Base-by-base conservation (phyloP, 2,113 vertebrate genomes). In the Opisthocomus hoazin region DNA sequence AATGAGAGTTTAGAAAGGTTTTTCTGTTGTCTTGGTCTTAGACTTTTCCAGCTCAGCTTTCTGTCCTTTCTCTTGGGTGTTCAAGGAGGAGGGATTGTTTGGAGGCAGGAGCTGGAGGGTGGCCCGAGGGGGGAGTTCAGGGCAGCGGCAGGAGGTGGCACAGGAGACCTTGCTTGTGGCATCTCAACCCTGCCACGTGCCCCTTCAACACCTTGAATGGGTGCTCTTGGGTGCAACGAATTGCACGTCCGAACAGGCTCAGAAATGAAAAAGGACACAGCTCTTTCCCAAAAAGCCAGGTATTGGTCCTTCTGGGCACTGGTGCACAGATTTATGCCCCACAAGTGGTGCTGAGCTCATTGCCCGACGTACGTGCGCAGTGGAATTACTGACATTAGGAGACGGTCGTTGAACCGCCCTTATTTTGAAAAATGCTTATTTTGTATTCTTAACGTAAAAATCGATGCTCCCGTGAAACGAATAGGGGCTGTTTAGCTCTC, bases 351-450 rank as follows among this genome's bases (percentile, higher is more conserved):
- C 61, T 39, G 88, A 90, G 79, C 56, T 68, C 36, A 1, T 51
- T 24, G 37, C 18, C 41, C 0, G 0, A 1, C 4, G 37, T 16
- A 26, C 5, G 0, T 4, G 26, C 0, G 0, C 65, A 37, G 57
- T 14, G 57, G 74, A 85, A 48, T 56, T 70, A 13, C 36, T 75
- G 88, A 30, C 29, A 10, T 61, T 22, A 39, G 87, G 78, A 76
- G 27, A 10, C 1, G 0, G 20, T 43, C 2, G 0, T 9, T 50
- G 37, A 68, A 75, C 39, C 64, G 70, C 36, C 36, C 24, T 63
- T 45, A 19, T 2, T 57, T 14, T 71, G 82, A 37, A 83, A 89
- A 64, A n/a, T n/a, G n/a, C n/a, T n/a, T n/a, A n/a, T 93, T 93
- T 93, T 69, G 6, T 26, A 15, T 36, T 71, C 84, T 46, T 30